Base-by-base conservation (phyloP, 23 tunicate species). In the Diplosoma virens region DNA sequence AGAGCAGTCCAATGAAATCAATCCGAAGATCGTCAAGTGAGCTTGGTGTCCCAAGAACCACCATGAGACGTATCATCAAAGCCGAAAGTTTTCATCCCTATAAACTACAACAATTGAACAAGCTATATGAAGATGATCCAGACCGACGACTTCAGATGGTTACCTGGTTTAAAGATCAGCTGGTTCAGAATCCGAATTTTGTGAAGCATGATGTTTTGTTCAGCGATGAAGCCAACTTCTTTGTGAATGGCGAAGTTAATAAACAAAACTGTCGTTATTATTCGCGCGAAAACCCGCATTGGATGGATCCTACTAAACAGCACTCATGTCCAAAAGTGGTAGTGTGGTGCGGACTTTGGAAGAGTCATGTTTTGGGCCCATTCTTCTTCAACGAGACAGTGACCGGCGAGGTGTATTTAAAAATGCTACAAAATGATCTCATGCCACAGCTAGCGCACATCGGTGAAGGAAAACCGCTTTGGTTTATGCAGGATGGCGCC, bases 81-180 rank as follows among this genome's bases (percentile, higher is more conserved):
- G 63, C 63, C 63, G 63, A 56, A 56, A 56, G 63, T 56, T 56
- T 56, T 56, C 24, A 56, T 56, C 63, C 63, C 24, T 56, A 56
- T 56, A 56, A 56, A 56, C 63, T 56, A 20, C 63, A 56, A 56
- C 63, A 56, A 20, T 20, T 56, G 63, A 56, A 56, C 63, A 56
- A 56, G 63, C 63, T 56, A 56, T 56, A 56, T 20, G 63, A 56
- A 56, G 63, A 56, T 56, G 63, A 56, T 20, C 63, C 63, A 56
- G 63, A 56, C 63, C 63, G 63, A 56, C 63, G 63, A 56, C 63
- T 56, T 56, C 63, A 56, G 63, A 56, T 56, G 63, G 63, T 56
- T 56, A 56, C 63, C 24, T 56, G 63, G 63, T 56, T 56, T 56
- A 11, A 56, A 56, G 63, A 56, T 56, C 63, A 56, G 63, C 63